Conservation (phyloP, 2,888 invertebrate species). For the Sinhomidia bicolor region DNA sequence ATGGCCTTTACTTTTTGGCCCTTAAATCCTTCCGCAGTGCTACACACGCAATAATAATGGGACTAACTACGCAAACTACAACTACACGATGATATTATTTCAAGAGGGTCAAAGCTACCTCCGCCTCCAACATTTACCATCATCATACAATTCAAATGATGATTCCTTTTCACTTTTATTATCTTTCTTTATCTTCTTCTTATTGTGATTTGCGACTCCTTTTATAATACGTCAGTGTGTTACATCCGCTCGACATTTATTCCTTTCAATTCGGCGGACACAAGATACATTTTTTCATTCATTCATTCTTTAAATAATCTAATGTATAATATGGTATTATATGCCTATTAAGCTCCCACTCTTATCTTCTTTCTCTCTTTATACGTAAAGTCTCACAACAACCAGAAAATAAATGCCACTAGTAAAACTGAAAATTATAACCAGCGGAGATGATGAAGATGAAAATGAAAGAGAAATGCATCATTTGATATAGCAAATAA, state of each 20-base stretch:
- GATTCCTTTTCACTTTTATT: conserved; percentile 51
- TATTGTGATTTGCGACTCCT: background rate
- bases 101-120: conserved; percentile 28
- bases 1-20: too few species aligned
- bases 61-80: background rate
- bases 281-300: conserved; percentile 4
- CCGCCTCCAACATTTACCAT: background rate
- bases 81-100: background rate
- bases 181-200: conserved; percentile 18
- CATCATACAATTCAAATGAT: background rate
- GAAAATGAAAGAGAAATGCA: conserved; percentile 15
- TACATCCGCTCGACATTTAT: conserved; percentile 13
- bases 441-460: background rate
- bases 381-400: too few species aligned
- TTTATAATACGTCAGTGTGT: background rate
- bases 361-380: background rate
- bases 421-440: background rate
- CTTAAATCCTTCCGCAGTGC: too few species aligned
- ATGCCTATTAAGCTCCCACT: conserved; percentile 7
- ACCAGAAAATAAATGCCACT: too few species aligned
- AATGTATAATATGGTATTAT: background rate
- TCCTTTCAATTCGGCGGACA: conserved; percentile 28
- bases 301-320: conserved; percentile 24
- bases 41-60: too few species aligned
- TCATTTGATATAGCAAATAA: background rate